Evolutionary conservation across 1,140 invertebrate genomes (phyloP).

Genomic region (Psix sp.): DNA sequence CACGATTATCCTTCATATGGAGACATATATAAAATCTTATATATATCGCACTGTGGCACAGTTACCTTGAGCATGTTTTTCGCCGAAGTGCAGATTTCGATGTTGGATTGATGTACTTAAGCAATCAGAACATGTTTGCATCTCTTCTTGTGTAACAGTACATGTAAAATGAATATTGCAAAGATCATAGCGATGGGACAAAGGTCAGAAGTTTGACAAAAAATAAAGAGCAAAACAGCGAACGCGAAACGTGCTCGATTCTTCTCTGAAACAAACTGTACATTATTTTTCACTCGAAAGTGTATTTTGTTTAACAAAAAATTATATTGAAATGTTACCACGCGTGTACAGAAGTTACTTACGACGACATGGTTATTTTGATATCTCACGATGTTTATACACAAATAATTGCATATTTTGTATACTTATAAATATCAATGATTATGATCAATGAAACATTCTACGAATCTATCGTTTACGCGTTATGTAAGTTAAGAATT

Average conservation of each 20-base stretch:
- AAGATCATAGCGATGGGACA: constrained; percentile 24
- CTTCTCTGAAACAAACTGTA: neutral
- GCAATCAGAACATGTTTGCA: too few species aligned
- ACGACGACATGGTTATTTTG: constrained; percentile 66
- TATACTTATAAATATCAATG: constrained; percentile 58
- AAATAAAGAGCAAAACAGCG: too few species aligned
- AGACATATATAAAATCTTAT: too few species aligned
- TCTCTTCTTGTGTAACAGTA: neutral
- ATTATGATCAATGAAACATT: constrained; percentile 48
- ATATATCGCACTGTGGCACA: too few species aligned
- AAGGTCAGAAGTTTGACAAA: constrained; percentile 10
- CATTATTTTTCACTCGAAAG: too few species aligned
- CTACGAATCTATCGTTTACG: constrained; percentile 57
- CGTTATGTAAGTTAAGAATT: constrained; percentile 58
- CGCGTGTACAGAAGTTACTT: constrained; percentile 68
- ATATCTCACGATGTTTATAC: constrained; percentile 68
- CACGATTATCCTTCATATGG: too few species aligned
- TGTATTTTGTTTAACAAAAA: constrained; percentile 12
- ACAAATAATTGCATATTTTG: constrained; percentile 64
- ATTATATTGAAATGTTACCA: constrained; percentile 34
- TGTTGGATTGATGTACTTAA: too few species aligned
- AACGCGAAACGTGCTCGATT: neutral
- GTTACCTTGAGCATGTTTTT: too few species aligned
- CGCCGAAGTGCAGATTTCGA: too few species aligned
- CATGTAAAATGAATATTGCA: constrained; percentile 19